Conservation (phyloP, 2,113 vertebrate species). For the Typhlomys cinereus region DNA sequence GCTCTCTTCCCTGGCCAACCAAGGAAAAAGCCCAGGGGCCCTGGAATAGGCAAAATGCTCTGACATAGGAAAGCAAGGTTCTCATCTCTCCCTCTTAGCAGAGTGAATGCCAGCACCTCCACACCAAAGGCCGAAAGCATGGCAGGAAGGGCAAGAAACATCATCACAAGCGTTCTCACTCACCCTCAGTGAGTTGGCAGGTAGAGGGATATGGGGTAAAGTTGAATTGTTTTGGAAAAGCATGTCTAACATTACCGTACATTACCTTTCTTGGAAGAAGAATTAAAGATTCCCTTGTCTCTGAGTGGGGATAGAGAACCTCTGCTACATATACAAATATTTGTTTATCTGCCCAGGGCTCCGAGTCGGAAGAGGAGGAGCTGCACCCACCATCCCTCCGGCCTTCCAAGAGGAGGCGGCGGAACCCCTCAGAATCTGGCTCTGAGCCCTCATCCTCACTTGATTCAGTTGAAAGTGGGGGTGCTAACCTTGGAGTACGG, state of each 20-base stretch:
- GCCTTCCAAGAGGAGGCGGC: conserved; percentile 80
- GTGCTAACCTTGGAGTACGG: conserved; percentile 65
- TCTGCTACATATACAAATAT: neutral
- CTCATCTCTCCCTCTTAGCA: conserved; percentile 47
- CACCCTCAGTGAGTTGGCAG: conserved; percentile 80
- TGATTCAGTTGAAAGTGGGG: conserved; percentile 81
- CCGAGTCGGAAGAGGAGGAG: conserved; percentile 84
- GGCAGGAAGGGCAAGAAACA: conserved; percentile 85
- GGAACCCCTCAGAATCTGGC: conserved; percentile 83
- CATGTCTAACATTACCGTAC: neutral
- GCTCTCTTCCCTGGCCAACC: neutral
- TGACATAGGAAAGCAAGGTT: neutral
- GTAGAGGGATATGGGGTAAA: neutral
- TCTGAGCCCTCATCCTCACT: conserved; percentile 84
- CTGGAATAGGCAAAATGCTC: neutral
- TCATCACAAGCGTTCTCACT: conserved; percentile 82
- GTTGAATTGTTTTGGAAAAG: neutral
- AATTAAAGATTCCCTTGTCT: neutral
- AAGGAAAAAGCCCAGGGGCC: neutral
- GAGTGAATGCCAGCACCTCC: conserved; percentile 86
- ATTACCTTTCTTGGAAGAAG: neutral
- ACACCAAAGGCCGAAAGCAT: conserved; percentile 84
- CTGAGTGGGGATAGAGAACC: neutral
- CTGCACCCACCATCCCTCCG: conserved; percentile 76
- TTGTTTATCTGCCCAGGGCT: conserved; percentile 74